phyloP scores from a whole-genome alignment of 1,140 invertebrate genomes.

The Drosophila kanapiae region DNA sequence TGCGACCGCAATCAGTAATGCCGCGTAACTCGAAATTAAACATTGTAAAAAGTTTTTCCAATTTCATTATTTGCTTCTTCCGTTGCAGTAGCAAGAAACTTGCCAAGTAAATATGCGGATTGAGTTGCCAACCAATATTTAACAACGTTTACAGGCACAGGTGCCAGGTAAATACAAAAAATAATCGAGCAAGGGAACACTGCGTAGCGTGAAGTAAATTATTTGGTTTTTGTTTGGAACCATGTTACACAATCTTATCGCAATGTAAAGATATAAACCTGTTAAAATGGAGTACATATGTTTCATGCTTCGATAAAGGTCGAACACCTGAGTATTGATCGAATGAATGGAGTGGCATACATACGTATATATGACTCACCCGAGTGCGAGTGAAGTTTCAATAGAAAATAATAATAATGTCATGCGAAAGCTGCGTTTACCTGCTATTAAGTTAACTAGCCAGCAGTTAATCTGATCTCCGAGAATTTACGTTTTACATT shows the following conservation, averaged over 20 bases:
- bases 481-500: constrained; percentile 31
- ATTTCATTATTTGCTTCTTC: constrained; percentile 13
- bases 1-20: constrained; percentile 5
- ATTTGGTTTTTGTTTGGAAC: constrained; percentile 26
- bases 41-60: constrained; percentile 27
- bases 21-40: constrained; percentile 9
- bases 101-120: constrained; percentile 26
- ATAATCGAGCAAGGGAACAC: constrained; percentile 31
- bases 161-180: constrained; percentile 20
- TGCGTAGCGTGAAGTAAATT: constrained; percentile 31
- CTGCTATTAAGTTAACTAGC: constrained; percentile 17
- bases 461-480: constrained; percentile 26
- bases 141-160: constrained; percentile 27
- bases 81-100: constrained; percentile 34
- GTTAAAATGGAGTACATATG: constrained; percentile 14
- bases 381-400: background rate
- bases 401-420: constrained; percentile 13
- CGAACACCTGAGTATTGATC: constrained; percentile 4
- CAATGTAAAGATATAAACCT: constrained; percentile 8
- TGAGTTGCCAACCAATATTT: constrained; percentile 45
- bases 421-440: constrained; percentile 14
- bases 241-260: constrained; percentile 46
- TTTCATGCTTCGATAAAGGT: constrained; percentile 20
- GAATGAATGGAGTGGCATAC: no score
- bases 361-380: constrained; percentile 13